Evolutionary conservation across 2,888 invertebrate genomes (phyloP), one percentile per base, ranked within the genome.

Genomic region (Phaonia tiefii): DNA sequence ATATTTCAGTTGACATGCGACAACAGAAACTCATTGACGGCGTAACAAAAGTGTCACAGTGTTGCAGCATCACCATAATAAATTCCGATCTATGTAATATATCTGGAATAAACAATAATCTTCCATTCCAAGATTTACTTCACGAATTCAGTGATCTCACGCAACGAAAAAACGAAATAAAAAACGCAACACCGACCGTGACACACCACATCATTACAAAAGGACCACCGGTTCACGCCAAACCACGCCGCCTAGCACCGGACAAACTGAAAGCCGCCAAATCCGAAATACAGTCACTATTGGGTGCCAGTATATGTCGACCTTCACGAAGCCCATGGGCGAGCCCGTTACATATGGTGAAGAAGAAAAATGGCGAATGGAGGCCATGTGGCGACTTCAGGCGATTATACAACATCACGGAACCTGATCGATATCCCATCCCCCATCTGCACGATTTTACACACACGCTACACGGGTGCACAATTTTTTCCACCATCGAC

Each of bases 371-470:
- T n/a, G n/a, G n/a, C n/a, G n/a, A n/a, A n/a, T n/a, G n/a, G n/a
- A n/a, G 79, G 46, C 78, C 76, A 11, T 66, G 66, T 26, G 66
- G 81, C 0, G 83, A 83, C 25, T 83, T 75, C 39, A 20, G 77
- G 39, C 69, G 0, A 49, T 83, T 0, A 80, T 83, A n/a, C 65
- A 75, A 79, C 0, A 60, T 72, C 4, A 91, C 89, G 0, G 72
- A 86, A 2, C 87, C 87, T 0, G 89, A 90, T 80, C 70, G 85
- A 80, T 89, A 1, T 85, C 86, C 0, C 85, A 80, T 44, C 71
- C 83, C 4, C 76, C 74, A 22, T 78, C 77, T 83, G 4, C 69
- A 83, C 3, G 56, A 0, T 26, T 63, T n/a, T 86, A 86, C 0
- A 84, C n/a, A n/a, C n/a, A n/a, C n/a, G n/a, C n/a, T n/a, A n/a